Conservation (phyloP, 2,113 vertebrate genomes). For the Amazona guildingii region DNA sequence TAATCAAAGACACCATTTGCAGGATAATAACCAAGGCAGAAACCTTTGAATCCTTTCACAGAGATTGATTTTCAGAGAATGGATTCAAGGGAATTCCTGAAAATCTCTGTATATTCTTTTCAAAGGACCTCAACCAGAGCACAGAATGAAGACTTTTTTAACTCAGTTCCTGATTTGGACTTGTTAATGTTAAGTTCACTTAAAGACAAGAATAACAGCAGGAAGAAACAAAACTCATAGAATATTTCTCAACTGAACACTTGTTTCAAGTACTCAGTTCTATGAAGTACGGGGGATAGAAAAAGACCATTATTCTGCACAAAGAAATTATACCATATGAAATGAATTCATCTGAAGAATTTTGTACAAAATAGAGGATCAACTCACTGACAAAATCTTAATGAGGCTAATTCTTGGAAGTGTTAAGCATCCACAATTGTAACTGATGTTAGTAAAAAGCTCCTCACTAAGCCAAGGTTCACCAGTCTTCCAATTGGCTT, state of each 20-base stretch:
- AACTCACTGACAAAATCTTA: neutral
- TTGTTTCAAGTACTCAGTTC: neutral
- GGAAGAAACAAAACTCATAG: neutral
- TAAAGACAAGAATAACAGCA: neutral
- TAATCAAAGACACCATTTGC: neutral
- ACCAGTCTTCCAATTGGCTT: neutral
- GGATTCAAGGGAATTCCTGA: neutral
- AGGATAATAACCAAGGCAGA: neutral
- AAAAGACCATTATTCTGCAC: neutral
- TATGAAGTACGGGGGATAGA: neutral
- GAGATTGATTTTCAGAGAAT: neutral
- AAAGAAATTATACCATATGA: neutral
- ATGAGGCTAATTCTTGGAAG: neutral
- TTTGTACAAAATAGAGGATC: accelerated
- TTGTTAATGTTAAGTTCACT: neutral
- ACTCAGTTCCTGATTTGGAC: neutral
- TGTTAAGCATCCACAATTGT: neutral
- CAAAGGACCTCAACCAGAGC: neutral
- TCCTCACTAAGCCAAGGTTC: neutral
- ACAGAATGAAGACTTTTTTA: neutral
- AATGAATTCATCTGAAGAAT: neutral
- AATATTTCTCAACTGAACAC: neutral
- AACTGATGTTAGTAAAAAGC: neutral
- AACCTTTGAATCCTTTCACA: neutral
- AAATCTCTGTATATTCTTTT: neutral